These are phyloP conservation scores for Sinocyclocheilus anshuiensis DNA, from an alignment of 2,113 vertebrate genomes.

Conservation along the genomic window DNA sequence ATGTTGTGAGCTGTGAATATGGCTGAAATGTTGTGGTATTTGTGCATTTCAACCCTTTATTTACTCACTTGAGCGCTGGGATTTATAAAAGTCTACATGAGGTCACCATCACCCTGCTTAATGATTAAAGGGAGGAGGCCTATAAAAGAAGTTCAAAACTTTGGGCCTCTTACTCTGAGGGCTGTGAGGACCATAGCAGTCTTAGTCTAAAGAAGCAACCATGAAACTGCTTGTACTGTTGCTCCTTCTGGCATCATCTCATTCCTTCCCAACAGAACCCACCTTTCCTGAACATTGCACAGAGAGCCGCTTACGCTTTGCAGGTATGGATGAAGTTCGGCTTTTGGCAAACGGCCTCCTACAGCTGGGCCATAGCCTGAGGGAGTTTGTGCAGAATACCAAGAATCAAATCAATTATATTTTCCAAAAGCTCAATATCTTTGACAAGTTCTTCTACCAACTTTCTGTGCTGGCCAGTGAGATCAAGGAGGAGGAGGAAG, in stretches of 20 bases:
- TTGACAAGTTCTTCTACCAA: constrained; percentile 85
- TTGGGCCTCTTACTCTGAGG: background rate
- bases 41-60: too few relatives aligned
- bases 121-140: constrained; percentile 62
- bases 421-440: constrained; percentile 88
- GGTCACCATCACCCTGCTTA: constrained; percentile 69
- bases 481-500: constrained; percentile 89
- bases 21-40: background rate
- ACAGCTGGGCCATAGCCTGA: constrained; percentile 88
- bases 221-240: constrained; percentile 73
- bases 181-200: constrained; percentile 18
- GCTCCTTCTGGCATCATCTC: constrained; percentile 66
- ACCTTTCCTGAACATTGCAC: constrained; percentile 54
- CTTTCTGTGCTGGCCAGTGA: constrained; percentile 84
- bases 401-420: constrained; percentile 91
- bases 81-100: constrained; percentile 68
- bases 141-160: constrained; percentile 31
- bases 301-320: constrained; percentile 80
- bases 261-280: constrained; percentile 66
- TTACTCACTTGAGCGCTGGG: background rate
- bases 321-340: constrained; percentile 87
- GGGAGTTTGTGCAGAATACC: constrained; percentile 92
- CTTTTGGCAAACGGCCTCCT: constrained; percentile 89
- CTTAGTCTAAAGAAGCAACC: background rate
- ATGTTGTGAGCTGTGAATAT: background rate